Base-by-base conservation (phyloP, 1,140 invertebrate genomes). In the Pentalonia nigronervosa region DNA sequence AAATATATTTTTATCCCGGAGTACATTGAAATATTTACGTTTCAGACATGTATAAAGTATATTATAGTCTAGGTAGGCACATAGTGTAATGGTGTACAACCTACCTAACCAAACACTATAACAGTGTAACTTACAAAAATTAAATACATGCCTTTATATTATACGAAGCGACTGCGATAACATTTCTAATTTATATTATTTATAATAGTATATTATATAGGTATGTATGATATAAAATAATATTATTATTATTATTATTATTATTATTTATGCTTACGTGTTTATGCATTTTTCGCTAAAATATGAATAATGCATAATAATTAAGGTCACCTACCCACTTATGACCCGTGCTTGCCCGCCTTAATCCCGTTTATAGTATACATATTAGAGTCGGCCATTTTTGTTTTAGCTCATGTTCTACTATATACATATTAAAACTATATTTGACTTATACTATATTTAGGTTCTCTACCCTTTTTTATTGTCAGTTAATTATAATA, bases 271-370 rank as follows among this genome's bases (percentile, higher is more conserved):
- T 53, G 36, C n/a, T 34, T 34, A 89, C n/a, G 87, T 21, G 48
- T 89, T 89, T 89, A 53, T 53, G 48, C 87, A 34, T 89, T 50
- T 89, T 36, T 89, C 87, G 87, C 87, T 23, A 89, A 89, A 89
- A 89, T 36, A 89, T 89, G 87, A 89, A 89, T 89, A 89, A 89
- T 89, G 87, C 87, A 53, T 89, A 53, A 53, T 36, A 36, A 89
- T 89, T 89, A 53, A 36, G 48, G 87, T 89, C 87, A 23, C 48
- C 48, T 36, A 53, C 84, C 84, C 84, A 48, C 45, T 86, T 84
- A 41, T 36, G 25, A 48, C 84, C 25, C 45, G 34, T 56, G 87
- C 48, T 53, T 20, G 23, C 48, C 53, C 87, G 87, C 86, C 86
- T 88, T 50, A 34, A 88, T 88, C 86, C 87, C 48, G 87, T 89